Evolutionary conservation across 2,797 vertebrate genomes (phyloP), one percentile per base, ranked within the genome.

Genomic region (Taenioides sp.): DNA sequence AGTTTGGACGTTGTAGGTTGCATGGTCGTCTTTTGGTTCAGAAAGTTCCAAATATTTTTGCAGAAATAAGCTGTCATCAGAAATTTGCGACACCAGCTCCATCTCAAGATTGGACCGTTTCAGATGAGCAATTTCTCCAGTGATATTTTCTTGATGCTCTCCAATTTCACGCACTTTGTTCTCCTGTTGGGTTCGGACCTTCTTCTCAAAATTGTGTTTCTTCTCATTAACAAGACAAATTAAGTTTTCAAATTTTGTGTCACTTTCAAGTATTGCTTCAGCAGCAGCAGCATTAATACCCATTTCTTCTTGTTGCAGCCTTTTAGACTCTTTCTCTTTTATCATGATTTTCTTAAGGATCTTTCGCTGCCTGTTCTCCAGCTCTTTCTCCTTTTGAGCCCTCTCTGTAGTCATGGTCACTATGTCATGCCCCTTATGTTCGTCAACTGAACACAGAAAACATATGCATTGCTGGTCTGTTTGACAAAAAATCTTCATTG

Each of bases 401-500:
- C 62, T 64, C 62, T 65, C 23, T 17, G 40, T 27, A 9, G 0
- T 20, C 20, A 16, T 23, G 1, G 40, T 3, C 2, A 27, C 23
- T 5, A n/a, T 65, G 40, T 65, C 63, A 47, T 65, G 63, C 10
- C 37, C 34, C n/a, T 12, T 43, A 6, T 64, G 62, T 64, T 43
- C 37, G n/a, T 64, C 37, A 40, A 43, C 62, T 5, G 62, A 43
- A 3, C 37, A 64, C 5, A 64, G 11, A 25, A 7, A 65, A 23
- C 62, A 64, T 14, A 64, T 43, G 22, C 62, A 64, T 47, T 47
- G 62, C 62, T 64, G 62, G 37, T 50, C 64, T 12, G 0, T 65
- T 18, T 23, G 64, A 47, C 64, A 65, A 47, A 65, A 65, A 17
- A 50, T 65, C 43, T 65, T 65, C 64, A 50, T 40, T 10, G 5